These are phyloP conservation scores for Merluccius polli DNA, from an alignment of 2,797 vertebrate genomes.

Conservation along the genomic window DNA sequence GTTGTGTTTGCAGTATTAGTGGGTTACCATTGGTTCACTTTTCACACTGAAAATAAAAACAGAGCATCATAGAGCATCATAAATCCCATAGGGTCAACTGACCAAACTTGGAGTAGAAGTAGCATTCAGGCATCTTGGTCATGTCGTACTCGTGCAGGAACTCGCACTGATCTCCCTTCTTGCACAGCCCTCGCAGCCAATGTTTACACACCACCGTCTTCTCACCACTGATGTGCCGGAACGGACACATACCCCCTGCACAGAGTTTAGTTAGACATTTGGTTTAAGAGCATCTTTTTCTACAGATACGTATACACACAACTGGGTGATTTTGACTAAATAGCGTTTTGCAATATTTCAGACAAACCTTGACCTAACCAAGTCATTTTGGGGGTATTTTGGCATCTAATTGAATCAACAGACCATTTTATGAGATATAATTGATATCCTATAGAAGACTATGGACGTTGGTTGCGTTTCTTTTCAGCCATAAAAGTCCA, in stretches of 20 bases:
- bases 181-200: slow-evolving; percentile 96
- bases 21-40: neutral
- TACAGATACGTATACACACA: neutral
- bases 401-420: no score
- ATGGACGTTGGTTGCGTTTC: neutral
- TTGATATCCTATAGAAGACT: neutral
- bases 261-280: neutral
- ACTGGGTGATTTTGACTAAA: no score
- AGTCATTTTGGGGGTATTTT: neutral
- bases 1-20: neutral
- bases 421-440: neutral
- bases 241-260: slow-evolving; percentile 95
- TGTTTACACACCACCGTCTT: slow-evolving; percentile 99
- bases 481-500: neutral
- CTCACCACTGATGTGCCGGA: slow-evolving; percentile 96
- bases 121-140: slow-evolving; percentile 99
- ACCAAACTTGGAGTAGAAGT: slow-evolving; percentile 99
- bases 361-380: neutral
- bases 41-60: neutral
- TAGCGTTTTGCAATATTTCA: neutral
- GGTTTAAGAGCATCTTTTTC: no score
- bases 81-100: slow-evolving; percentile 35
- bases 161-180: slow-evolving; percentile 98
- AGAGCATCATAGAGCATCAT: neutral
- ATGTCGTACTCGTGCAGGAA: slow-evolving; percentile 98